A percentile compares a stretch with the other conserved stretches of the same genome.
These are phyloP conservation scores for Gambusia affinis DNA, from an alignment of 2,113 vertebrate genomes.

Conservation along the genomic window DNA sequence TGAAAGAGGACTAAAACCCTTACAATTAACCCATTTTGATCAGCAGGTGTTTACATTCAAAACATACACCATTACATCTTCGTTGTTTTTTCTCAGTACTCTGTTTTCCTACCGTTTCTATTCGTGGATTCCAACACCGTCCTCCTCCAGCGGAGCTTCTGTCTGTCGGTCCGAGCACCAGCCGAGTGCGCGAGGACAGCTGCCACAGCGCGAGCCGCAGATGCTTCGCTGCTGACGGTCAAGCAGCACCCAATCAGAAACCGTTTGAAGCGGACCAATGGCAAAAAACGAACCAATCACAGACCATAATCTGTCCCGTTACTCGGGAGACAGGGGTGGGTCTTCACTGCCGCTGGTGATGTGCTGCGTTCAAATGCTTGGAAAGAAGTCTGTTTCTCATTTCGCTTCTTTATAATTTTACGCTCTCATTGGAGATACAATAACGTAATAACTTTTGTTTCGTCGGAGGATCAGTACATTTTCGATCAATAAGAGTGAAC, in stretches of 20 bases:
- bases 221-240: conserved; percentile 38
- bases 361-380: conserved; percentile 35
- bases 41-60: rapidly evolving
- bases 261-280: background rate
- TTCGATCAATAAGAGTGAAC: too few relatives aligned
- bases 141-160: conserved; percentile 20
- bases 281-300: conserved; percentile 50
- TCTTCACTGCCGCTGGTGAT: conserved; percentile 18
- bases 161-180: conserved; percentile 45
- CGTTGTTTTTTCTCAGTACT: background rate
- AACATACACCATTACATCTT: background rate
- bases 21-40: background rate
- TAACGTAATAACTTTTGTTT: too few relatives aligned
- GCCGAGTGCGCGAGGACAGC: conserved; percentile 65
- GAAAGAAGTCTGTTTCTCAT: too few relatives aligned
- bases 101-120: conserved; percentile 40
- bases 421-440: too few relatives aligned
- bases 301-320: conserved; percentile 11
- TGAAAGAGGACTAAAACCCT: background rate
- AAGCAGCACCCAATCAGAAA: conserved; percentile 53
- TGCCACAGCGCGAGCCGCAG: conserved; percentile 62
- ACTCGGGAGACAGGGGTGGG: conserved; percentile 49
- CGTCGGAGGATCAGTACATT: too few relatives aligned
- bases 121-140: conserved; percentile 18
- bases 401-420: too few relatives aligned